phyloP scores from a whole-genome alignment of 2,113 vertebrate species.

The Psilopsiagon aymara region DNA sequence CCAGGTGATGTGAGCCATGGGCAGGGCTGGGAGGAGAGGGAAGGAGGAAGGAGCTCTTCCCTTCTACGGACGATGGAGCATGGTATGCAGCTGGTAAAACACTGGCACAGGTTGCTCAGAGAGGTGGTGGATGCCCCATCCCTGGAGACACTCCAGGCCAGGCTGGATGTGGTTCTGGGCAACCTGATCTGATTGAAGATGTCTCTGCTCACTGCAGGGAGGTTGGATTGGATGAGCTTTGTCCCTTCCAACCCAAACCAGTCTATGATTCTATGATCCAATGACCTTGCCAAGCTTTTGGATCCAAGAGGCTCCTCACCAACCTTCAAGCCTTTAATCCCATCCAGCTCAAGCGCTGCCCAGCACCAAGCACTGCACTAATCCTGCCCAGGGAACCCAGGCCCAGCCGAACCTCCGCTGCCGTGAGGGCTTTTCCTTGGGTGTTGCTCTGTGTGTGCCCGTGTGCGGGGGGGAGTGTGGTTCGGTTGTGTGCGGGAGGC shows the following conservation, averaged over 20 bases:
- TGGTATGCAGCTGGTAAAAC: neutral
- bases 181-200: neutral
- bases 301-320: neutral
- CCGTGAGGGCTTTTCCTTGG: neutral
- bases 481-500: neutral
- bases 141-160: neutral
- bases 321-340: neutral
- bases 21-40: neutral
- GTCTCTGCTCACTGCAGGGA: neutral
- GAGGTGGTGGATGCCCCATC: neutral
- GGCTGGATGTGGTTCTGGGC: neutral
- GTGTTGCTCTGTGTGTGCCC: neutral
- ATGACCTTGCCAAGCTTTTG: neutral
- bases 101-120: neutral
- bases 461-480: accelerated
- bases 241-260: neutral
- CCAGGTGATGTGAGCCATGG: neutral
- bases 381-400: neutral
- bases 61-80: neutral
- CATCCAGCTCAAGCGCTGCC: neutral
- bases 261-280: neutral
- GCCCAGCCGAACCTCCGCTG: neutral
- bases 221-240: neutral
- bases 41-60: neutral
- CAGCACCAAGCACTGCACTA: neutral